phyloP scores from a whole-genome alignment of 2,797 vertebrate species.

The Pelodytes ibericus region DNA sequence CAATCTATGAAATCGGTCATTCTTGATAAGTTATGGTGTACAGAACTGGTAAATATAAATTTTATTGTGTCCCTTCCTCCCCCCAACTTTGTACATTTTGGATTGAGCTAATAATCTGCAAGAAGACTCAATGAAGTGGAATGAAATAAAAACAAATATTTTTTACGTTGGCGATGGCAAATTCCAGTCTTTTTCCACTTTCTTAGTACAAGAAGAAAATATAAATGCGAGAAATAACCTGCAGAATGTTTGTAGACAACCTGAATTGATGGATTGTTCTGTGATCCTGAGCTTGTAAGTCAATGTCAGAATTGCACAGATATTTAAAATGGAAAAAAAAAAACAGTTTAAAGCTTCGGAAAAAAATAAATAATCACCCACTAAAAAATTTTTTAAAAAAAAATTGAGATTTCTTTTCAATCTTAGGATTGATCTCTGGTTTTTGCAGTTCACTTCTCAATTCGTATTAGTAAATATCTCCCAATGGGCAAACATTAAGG shows the following conservation, averaged over 20 bases:
- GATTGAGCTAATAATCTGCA: conserved; percentile 63
- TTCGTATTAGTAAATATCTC: too few species aligned
- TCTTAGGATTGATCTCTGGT: too few species aligned
- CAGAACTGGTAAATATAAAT: conserved; percentile 64
- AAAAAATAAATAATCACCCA: too few species aligned
- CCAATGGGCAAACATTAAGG: too few species aligned
- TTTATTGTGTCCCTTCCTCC: conserved; percentile 54
- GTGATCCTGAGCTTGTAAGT: neutral
- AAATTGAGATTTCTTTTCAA: too few species aligned
- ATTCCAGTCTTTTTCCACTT: conserved; percentile 1
- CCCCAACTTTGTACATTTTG: conserved; percentile 65
- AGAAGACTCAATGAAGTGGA: conserved; percentile 50
- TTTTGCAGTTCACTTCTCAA: too few species aligned
- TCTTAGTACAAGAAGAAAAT: neutral
- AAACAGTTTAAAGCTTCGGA: too few species aligned
- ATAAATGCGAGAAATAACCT: neutral
- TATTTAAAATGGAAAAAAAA: too few species aligned
- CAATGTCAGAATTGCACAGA: too few species aligned
- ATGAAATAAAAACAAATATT: conserved; percentile 59
- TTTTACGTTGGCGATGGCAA: conserved; percentile 59
- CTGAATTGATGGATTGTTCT: conserved; percentile 1
- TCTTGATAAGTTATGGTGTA: conserved; percentile 68
- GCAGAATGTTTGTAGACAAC: neutral
- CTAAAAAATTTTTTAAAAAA: too few species aligned
- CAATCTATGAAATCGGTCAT: conserved; percentile 57